A percentile compares a stretch with the other conserved stretches of the same genome.
Evolutionary conservation across 2,888 invertebrate genomes (phyloP).

Genomic region (Ellobium chinense): DNA sequence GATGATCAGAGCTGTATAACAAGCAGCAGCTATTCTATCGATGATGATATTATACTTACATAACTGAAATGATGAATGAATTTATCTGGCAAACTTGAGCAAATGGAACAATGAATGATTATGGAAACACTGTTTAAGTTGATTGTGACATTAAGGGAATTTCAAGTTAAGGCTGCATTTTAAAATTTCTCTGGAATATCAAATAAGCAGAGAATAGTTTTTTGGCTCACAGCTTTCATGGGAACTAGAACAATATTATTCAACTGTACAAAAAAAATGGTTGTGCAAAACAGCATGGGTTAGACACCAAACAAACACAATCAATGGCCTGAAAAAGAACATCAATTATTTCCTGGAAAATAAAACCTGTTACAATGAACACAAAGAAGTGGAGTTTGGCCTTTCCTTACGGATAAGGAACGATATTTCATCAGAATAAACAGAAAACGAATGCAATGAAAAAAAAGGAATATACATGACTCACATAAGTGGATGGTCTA

Average conservation of each 20-base stretch:
- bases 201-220: too few relatives aligned
- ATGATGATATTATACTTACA: background rate
- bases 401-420: background rate
- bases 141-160: too few relatives aligned
- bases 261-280: too few relatives aligned
- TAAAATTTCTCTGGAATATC: too few relatives aligned
- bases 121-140: too few relatives aligned
- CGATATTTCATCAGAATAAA: background rate
- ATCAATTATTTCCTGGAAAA: slow-evolving; percentile 1
- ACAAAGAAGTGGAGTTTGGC: background rate
- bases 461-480: background rate
- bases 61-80: too few relatives aligned
- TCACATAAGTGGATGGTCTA: background rate
- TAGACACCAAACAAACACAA: slow-evolving; percentile 7
- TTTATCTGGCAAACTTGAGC: too few relatives aligned
- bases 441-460: background rate
- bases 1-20: background rate
- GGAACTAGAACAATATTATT: too few relatives aligned
- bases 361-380: background rate
- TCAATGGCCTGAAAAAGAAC: background rate
- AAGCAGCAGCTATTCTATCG: background rate
- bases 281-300: background rate
- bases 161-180: too few relatives aligned
- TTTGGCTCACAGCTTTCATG: too few relatives aligned
- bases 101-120: too few relatives aligned